Percentiles rank a stretch among this genome's conserved stretches.
Evolutionary conservation across 2,888 invertebrate genomes (phyloP).

Genomic region (Polydesmus complanatus): DNA sequence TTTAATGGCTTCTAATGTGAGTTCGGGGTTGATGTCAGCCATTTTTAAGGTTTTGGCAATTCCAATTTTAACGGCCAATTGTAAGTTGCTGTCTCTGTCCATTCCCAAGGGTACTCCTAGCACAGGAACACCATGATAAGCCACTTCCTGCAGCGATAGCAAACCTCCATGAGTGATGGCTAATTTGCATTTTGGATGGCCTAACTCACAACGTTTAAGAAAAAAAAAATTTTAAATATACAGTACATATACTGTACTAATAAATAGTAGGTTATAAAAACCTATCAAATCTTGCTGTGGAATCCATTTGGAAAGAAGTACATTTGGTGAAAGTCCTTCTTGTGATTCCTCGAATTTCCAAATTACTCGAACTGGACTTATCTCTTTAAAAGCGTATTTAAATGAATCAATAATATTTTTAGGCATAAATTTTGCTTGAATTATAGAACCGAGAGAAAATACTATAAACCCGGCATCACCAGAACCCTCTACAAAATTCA

Average conservation of each 20-base stretch:
- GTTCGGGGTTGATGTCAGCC: slow-evolving; percentile 2
- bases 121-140: slow-evolving; percentile 12
- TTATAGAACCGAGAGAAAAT: slow-evolving; percentile 11
- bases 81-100: slow-evolving; percentile 7
- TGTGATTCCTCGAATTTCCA: slow-evolving; percentile 9
- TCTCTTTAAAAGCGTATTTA: background rate
- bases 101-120: slow-evolving; percentile 11
- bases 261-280: background rate
- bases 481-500: background rate
- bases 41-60: slow-evolving; percentile 2
- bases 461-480: slow-evolving; percentile 11
- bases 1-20: background rate
- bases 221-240: no score
- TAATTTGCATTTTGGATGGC: slow-evolving; percentile 13
- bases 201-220: no score
- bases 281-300: slow-evolving; percentile 13
- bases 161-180: slow-evolving; percentile 14
- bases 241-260: background rate
- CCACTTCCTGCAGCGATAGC: slow-evolving; percentile 3
- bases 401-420: background rate
- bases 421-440: slow-evolving; percentile 6
- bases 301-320: slow-evolving; percentile 11
- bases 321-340: slow-evolving; percentile 3
- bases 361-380: slow-evolving; percentile 7
- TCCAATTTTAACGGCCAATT: slow-evolving; percentile 1